Base-by-base conservation (phyloP, 2,797 vertebrate species). In the Acestrorhynchus altus region DNA sequence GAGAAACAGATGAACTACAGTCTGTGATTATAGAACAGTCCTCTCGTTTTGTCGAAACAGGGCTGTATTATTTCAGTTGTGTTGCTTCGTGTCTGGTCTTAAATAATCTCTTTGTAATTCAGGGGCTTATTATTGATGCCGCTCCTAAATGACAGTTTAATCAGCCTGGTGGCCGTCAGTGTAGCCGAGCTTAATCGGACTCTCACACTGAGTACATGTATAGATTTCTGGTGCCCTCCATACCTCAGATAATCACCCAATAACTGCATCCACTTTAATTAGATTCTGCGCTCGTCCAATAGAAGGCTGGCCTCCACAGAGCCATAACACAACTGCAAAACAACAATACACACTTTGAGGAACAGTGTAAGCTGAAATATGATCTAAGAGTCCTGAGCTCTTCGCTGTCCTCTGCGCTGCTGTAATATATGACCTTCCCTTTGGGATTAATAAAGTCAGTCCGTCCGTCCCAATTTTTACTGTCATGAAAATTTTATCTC, bases 251-350 rank as follows among this genome's bases (percentile, higher is more conserved):
- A 86, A 89, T 88, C 78, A 59, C 70, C 74, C 81, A 90, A 90
- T 92, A 90, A 90, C 90, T 91, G 84, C 49, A 31, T 70, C 85
- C 28, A 74, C 85, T 86, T 90, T 86, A 90, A 87, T 91, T 89
- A 88, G 86, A 12, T 51, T 0, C 44, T 40, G 68, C 13, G 28
- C 40, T 60, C 15, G 31, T 35, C 2, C 31, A 2, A 35, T 35
- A 6, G n/a, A n/a, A n/a, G n/a, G n/a, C 57, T 56, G 15, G 26
- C 18, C 6, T 13, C 16, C 13, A n/a, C 35, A 35, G 39, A 16
- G 5, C 18, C 47, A 49, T 49, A 49, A 49, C 13, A 49, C 47
- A 49, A 49, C 47, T 2, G 15, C 47, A 35, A 35, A 35, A 35
- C 6, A 35, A 35, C 31, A 2, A 35, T 35, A 35, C 6, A 35